Evolutionary conservation across 2,888 invertebrate species (phyloP).

Genomic region (Alcis repandata): DNA sequence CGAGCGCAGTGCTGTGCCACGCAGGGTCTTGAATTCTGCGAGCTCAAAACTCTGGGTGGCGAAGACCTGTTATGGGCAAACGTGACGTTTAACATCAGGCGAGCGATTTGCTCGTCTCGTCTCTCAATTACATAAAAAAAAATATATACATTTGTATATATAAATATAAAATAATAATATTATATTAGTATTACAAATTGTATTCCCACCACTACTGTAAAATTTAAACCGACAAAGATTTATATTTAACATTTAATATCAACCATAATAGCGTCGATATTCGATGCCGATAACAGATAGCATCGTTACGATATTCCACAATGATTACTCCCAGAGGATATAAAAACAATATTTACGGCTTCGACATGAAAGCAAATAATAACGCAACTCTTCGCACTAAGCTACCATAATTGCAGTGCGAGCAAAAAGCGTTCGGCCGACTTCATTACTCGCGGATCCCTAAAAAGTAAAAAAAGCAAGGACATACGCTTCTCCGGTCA

Average conservation of each 20-base stretch:
- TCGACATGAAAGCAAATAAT: slow-evolving; percentile 3
- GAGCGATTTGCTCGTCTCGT: too few relatives aligned
- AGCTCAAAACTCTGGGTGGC: too few relatives aligned
- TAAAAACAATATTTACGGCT: slow-evolving; percentile 10
- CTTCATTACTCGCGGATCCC: slow-evolving; percentile 42
- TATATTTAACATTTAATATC: slow-evolving; percentile 1
- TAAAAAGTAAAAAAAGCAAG: slow-evolving; percentile 46
- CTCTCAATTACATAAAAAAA: too few relatives aligned
- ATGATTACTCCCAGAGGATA: slow-evolving; percentile 9
- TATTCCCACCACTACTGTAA: too few relatives aligned
- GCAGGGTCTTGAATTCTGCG: too few relatives aligned
- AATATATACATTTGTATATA: too few relatives aligned
- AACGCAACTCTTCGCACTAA: slow-evolving; percentile 13
- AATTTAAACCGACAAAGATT: slow-evolving; percentile 1
- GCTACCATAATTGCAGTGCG: slow-evolving; percentile 33
- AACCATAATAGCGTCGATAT: background rate
- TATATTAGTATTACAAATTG: too few relatives aligned
- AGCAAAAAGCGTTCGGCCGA: slow-evolving; percentile 36
- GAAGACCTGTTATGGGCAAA: too few relatives aligned
- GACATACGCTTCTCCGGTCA: slow-evolving; percentile 53
- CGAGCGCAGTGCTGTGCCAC: too few relatives aligned
- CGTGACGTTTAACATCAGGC: too few relatives aligned
- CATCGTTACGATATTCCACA: background rate
- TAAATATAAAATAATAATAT: too few relatives aligned
- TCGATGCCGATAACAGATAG: background rate